Base-by-base conservation (phyloP, 2,113 vertebrate genomes). In the Argyrosomus japonicus region DNA sequence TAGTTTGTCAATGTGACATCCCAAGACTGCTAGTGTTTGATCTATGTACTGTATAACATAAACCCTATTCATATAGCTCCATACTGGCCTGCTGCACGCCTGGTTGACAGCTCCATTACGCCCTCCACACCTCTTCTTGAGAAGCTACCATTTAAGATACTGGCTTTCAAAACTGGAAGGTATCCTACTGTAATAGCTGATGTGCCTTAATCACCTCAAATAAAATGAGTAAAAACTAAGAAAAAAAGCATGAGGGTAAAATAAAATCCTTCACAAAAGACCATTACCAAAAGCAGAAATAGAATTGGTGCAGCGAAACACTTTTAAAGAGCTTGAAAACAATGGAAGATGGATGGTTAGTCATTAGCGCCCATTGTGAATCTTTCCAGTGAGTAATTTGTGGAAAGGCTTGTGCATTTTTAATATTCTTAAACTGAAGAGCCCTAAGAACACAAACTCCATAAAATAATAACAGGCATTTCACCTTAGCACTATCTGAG, bases 381-480 rank as follows among this genome's bases (percentile, higher is more conserved):
- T 87, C 79, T 86, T 92, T 91, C 51, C 25, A 86, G 84, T 89
- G 86, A 93, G 90, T 91, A 89, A 93, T 93, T 92, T 92, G 83
- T 80, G 79, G 77, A 70, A 86, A 90, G 89, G 71, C 77, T 85
- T 89, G 79, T 94, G 83, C 90, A 93, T 93, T 93, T 93, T 92
- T 93, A 79, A 92, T 93, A 92, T 73, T 88, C 82, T 92, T 94
- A 93, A 94, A 94, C 87, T 93, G 93, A 79, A 94, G 81, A 90
- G 85, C 91, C 91, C 89, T 80, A 85, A 90, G 86, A 94, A 94
- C 87, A 89, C 90, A 93, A 95, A 95, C 92, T 92, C 89, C 82
- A 93, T 93, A 68, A 94, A 95, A 94, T 93, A 93, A 95, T 94
- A 95, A 94, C 87, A 89, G 81, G 82, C 87, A 85, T 94, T 93